phyloP scores from a whole-genome alignment of 1,140 invertebrate species.

The Cyrtorhinus lividipennis region DNA sequence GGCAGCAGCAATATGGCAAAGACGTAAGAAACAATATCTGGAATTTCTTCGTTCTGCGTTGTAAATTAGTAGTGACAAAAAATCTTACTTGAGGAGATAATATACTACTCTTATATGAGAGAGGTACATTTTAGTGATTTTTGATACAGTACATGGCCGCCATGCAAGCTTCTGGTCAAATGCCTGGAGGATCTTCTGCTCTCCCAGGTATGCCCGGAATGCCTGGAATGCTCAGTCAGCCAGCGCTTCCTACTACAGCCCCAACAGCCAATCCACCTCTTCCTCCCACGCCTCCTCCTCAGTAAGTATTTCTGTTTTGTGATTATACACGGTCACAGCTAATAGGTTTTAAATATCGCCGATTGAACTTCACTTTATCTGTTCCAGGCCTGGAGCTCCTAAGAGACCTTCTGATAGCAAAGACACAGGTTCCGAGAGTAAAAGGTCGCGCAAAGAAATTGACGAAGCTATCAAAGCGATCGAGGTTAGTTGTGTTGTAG shows the following conservation, averaged over 20 bases:
- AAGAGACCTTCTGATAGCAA: constrained; percentile 16
- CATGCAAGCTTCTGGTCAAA: constrained; percentile 13
- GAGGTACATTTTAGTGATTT: background rate
- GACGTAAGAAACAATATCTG: no score
- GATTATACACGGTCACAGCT: background rate
- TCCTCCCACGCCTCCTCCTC: background rate
- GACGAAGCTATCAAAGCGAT: constrained; percentile 6
- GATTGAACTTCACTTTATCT: background rate
- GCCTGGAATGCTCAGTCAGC: background rate
- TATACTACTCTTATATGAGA: no score
- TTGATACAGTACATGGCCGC: constrained; percentile 12
- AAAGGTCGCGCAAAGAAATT: background rate
- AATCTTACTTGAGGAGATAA: no score
- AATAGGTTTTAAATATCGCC: background rate
- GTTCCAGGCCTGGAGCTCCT: background rate
- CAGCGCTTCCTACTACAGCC: background rate
- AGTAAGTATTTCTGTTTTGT: constrained; percentile 5
- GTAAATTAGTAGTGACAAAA: no score
- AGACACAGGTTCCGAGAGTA: background rate
- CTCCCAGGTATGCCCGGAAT: background rate
- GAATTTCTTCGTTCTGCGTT: background rate
- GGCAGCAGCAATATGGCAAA: constrained; percentile 66
- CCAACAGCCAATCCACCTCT: background rate
- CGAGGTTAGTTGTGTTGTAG: constrained; percentile 6
- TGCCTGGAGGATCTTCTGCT: background rate